These are phyloP conservation scores for Pseudomyrmex gracilis DNA, from an alignment of 1,140 invertebrate species.

Conservation along the genomic window DNA sequence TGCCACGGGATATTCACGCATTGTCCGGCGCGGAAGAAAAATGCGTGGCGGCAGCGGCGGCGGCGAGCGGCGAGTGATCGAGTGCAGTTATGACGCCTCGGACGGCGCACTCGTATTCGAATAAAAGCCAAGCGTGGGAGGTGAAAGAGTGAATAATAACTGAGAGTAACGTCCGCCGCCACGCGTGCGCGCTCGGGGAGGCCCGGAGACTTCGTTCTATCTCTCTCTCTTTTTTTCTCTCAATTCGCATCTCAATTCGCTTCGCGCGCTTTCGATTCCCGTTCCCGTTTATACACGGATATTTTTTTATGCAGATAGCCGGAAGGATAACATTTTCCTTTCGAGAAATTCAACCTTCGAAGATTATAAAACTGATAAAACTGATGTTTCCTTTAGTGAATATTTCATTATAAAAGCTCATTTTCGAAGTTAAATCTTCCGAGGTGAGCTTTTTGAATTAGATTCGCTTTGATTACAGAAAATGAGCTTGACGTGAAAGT, in stretches of 20 bases:
- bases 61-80: constrained; percentile 70
- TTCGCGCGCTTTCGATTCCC: constrained; percentile 30
- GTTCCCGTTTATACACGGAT: constrained; percentile 7
- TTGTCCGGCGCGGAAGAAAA: constrained; percentile 71
- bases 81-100: constrained; percentile 73
- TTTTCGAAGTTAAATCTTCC: background rate
- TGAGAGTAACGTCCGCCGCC: constrained; percentile 67
- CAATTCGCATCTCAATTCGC: constrained; percentile 66
- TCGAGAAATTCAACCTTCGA: background rate
- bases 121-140: constrained; percentile 73
- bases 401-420: background rate
- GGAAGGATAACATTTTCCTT: background rate
- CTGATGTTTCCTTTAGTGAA: background rate
- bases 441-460: constrained; percentile 5
- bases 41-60: constrained; percentile 70
- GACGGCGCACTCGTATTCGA: constrained; percentile 73
- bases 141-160: constrained; percentile 75
- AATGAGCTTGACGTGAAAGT: constrained; percentile 1
- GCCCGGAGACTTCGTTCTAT: constrained; percentile 10
- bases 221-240: constrained; percentile 60
- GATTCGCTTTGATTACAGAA: background rate
- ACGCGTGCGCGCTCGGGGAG: constrained; percentile 59
- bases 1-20: constrained; percentile 49
- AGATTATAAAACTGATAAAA: background rate
- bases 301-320: background rate